phyloP scores from a whole-genome alignment of 2,113 vertebrate genomes.

The Gallinago jamesoni region DNA sequence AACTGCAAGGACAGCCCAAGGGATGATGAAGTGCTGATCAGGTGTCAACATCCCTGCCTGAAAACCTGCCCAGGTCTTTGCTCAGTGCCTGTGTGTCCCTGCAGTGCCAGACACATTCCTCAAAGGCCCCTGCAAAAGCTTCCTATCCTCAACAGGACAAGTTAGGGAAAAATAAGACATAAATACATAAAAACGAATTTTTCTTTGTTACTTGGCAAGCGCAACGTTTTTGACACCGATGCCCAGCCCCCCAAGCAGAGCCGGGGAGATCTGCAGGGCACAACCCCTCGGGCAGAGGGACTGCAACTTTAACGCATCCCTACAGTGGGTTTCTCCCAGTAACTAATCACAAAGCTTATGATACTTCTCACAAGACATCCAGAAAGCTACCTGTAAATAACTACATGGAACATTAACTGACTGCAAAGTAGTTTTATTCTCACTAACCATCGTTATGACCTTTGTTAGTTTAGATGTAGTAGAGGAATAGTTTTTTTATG shows the following conservation, averaged over 20 bases:
- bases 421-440: neutral
- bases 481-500: neutral
- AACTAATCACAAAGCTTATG: neutral
- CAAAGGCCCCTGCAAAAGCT: neutral
- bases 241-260: neutral
- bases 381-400: neutral
- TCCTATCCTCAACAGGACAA: neutral
- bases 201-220: neutral
- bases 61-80: neutral
- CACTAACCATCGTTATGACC: neutral
- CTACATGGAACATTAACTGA: neutral
- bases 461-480: neutral
- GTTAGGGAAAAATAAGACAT: neutral
- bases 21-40: neutral
- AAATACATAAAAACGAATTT: neutral
- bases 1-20: neutral
- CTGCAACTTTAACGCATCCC: accelerated
- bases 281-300: neutral
- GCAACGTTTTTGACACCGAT: neutral
- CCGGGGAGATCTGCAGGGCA: neutral
- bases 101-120: accelerated
- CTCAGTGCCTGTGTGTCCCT: accelerated
- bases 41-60: neutral
- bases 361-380: neutral
- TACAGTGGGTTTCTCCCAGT: neutral